Percentiles rank a stretch among this genome's conserved stretches.
These are phyloP conservation scores for Pocillopora meandrina DNA, from an alignment of 92 coral and sea anemone genomes.

Conservation along the genomic window DNA sequence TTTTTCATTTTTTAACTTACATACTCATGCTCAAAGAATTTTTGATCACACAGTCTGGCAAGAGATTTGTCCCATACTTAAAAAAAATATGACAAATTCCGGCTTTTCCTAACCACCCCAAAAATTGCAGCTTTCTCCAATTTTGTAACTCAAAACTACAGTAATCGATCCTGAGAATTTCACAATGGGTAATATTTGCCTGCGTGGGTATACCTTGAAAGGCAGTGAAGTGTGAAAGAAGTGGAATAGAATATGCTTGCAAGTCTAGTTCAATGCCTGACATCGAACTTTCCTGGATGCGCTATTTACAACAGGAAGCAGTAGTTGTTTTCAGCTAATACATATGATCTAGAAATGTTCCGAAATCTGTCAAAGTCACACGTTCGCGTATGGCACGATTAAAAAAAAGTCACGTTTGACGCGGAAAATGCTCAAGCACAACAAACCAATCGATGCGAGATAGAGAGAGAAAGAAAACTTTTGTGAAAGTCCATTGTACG, in stretches of 20 bases:
- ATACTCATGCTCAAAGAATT: constrained; percentile 3
- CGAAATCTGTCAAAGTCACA: too few species aligned
- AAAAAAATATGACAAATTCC: background rate
- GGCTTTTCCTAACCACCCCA: constrained; percentile 5
- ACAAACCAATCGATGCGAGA: too few species aligned
- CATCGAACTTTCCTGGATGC: too few species aligned
- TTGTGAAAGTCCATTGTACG: background rate
- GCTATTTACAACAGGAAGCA: too few species aligned
- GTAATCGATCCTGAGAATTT: constrained; percentile 11
- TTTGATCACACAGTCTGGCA: background rate
- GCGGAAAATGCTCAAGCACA: too few species aligned
- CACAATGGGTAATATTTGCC: background rate
- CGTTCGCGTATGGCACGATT: too few species aligned
- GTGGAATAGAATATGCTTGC: background rate
- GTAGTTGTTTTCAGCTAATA: too few species aligned
- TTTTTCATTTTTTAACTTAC: background rate
- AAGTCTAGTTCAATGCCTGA: background rate
- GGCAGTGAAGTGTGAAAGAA: background rate
- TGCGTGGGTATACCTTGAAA: constrained; percentile 6
- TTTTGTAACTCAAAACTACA: constrained; percentile 38
- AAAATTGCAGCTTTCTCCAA: background rate
- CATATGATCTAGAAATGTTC: too few species aligned
- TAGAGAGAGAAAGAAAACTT: too few species aligned
- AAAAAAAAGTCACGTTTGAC: too few species aligned
- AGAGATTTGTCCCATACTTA: background rate